phyloP scores from a whole-genome alignment of 1,140 invertebrate species.

The Leptinotarsa undecemlineata region DNA sequence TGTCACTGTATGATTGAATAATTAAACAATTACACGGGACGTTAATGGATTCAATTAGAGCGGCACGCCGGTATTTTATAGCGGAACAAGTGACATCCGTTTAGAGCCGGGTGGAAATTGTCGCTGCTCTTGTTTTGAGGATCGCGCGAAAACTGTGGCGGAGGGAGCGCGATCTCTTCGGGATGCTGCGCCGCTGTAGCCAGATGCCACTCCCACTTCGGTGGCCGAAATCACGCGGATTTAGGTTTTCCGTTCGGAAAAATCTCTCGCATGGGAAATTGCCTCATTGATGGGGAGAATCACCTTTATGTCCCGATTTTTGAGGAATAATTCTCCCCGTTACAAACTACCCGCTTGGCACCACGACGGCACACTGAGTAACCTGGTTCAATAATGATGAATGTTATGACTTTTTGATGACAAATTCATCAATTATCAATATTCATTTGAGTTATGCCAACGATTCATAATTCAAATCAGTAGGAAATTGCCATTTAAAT shows the following conservation, averaged over 20 bases:
- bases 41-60: slow-evolving; percentile 8
- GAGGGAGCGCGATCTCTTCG: neutral
- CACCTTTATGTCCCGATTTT: neutral
- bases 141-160: slow-evolving; percentile 14
- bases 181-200: slow-evolving; percentile 11
- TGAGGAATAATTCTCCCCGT: too few relatives aligned
- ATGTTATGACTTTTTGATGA: too few relatives aligned
- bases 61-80: slow-evolving; percentile 1
- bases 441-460: too few relatives aligned
- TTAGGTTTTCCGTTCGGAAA: neutral
- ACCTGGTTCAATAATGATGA: too few relatives aligned
- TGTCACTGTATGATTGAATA: neutral
- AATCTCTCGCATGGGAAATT: neutral
- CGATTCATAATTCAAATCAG: too few relatives aligned
- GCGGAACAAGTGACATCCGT: slow-evolving; percentile 7
- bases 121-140: slow-evolving; percentile 11
- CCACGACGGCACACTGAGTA: too few relatives aligned
- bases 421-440: too few relatives aligned
- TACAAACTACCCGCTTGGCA: too few relatives aligned
- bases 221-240: neutral
- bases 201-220: slow-evolving; percentile 15
- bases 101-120: neutral
- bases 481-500: too few relatives aligned
- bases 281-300: neutral
- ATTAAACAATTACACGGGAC: neutral